These are phyloP conservation scores for Polypedilum vanderplanki DNA, from an alignment of 1,140 invertebrate genomes.

Conservation along the genomic window DNA sequence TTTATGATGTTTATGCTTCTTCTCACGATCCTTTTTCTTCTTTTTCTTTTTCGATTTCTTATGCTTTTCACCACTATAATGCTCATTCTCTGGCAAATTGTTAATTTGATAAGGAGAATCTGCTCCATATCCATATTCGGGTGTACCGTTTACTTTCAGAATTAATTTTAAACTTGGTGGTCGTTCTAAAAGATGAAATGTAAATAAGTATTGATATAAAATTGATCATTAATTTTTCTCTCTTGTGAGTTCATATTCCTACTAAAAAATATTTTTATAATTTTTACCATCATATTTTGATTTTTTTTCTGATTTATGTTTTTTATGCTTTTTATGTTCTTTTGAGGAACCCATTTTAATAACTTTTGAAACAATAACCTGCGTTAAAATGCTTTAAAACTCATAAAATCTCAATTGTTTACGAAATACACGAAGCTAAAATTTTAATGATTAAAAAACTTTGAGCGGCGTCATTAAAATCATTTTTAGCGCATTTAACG, in stretches of 20 bases:
- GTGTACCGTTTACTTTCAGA: constrained; percentile 71
- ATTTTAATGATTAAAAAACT: background rate
- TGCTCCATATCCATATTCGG: constrained; percentile 53
- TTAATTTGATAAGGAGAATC: constrained; percentile 36
- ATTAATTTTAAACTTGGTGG: constrained; percentile 66
- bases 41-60: constrained; percentile 73
- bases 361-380: background rate
- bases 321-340: constrained; percentile 61
- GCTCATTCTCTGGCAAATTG: constrained; percentile 32
- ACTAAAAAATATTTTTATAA: constrained; percentile 32
- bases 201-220: no score
- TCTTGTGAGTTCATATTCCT: no score
- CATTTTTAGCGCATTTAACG: background rate
- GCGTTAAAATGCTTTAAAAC: background rate
- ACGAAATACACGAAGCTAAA: background rate
- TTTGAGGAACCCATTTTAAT: background rate
- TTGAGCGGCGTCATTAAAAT: background rate
- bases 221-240: no score
- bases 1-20: constrained; percentile 66
- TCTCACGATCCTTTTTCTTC: constrained; percentile 63
- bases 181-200: constrained; percentile 39
- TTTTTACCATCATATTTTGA: constrained; percentile 56
- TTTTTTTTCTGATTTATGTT: constrained; percentile 59
- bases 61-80: constrained; percentile 47
- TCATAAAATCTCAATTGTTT: background rate